These are phyloP conservation scores for Thamnophis elegans DNA, from an alignment of 2,797 vertebrate genomes.

Conservation along the genomic window DNA sequence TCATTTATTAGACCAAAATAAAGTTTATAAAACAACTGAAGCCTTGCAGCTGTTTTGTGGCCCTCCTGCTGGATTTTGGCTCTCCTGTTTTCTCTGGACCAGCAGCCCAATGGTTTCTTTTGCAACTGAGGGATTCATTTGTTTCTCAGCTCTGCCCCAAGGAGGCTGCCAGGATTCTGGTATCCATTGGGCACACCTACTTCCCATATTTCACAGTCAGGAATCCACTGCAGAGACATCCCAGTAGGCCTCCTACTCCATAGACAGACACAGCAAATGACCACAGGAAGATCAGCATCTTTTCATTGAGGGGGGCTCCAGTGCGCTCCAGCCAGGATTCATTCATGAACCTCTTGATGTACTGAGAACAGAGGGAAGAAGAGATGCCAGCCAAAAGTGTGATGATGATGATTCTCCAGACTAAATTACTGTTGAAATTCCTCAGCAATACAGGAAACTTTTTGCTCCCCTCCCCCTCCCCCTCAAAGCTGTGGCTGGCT, in stretches of 20 bases:
- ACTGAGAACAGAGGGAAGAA: conserved; percentile 57
- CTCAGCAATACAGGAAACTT: neutral
- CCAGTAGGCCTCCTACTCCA: conserved; percentile 79
- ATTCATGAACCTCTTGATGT: conserved; percentile 82
- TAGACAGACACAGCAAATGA: conserved; percentile 83
- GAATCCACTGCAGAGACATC: conserved; percentile 80
- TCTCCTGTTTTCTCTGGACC: neutral
- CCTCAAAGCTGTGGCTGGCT: neutral
- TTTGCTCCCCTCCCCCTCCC: neutral
- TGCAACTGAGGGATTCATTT: neutral
- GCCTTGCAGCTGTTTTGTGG: neutral
- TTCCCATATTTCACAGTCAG: conserved; percentile 81
- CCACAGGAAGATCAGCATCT: conserved; percentile 80
- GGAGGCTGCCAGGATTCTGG: too few relatives aligned
- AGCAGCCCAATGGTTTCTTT: neutral
- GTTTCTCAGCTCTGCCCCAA: neutral
- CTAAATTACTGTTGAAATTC: neutral
- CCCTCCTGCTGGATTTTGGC: neutral
- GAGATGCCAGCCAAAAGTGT: neutral
- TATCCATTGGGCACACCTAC: conserved; percentile 59
- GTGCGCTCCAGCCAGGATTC: conserved; percentile 77
- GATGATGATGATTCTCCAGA: neutral
- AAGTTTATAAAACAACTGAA: neutral
- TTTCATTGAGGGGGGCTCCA: conserved; percentile 68
- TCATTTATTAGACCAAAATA: neutral